Base-by-base conservation (phyloP, 92 coral and sea anemone genomes). In the Parazoanthus swiftii region DNA sequence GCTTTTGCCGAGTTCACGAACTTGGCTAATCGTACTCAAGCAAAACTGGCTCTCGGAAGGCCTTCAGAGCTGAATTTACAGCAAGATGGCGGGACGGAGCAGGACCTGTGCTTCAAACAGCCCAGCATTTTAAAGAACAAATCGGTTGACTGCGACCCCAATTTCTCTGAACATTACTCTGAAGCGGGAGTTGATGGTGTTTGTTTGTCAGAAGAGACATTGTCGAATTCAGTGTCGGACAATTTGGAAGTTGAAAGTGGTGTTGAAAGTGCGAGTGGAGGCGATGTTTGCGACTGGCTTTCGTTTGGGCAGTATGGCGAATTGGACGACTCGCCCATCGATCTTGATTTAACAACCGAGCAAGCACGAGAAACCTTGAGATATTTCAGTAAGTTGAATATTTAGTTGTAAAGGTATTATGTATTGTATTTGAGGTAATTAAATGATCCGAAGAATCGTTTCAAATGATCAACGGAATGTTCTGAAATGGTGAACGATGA, bases 331-430 rank as follows among this genome's bases (percentile, higher is more conserved):
- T 84, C 87, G n/a, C 71, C 81, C 76, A 80, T 88, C 67, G 98
- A 93, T 1, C 95, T 97, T 51, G 99, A 97, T 93, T 90, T 97
- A 36, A 97, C 99, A 18, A 89, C 96, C 20, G 99, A 97, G 85
- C 99, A 97, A 86, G 98, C 98, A 13, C 95, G 90, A 76, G 99
- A 97, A 90, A 97, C 99, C 9, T 88, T 97, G 80, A 93, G 92
- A 88, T 97, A 97, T 91, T 97, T 97, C 88, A 94, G 99, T 97
- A 91, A 97, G 99, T 97, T 86, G 74, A 46, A 82, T 39, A 44
- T 29, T 26, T 72, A 48, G 50, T 29, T 84, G 76, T 39, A 42
- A 9, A 26, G 10, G 20, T 44, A 29, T 44, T 83, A 46, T 71
- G 59, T 21, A 74, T 43, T 84, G 38, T 70, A 63, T 70, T 21